Percentiles rank a stretch among this genome's conserved stretches.
Conservation (phyloP, 2,888 invertebrate species). For the Clistopyga incitator region DNA sequence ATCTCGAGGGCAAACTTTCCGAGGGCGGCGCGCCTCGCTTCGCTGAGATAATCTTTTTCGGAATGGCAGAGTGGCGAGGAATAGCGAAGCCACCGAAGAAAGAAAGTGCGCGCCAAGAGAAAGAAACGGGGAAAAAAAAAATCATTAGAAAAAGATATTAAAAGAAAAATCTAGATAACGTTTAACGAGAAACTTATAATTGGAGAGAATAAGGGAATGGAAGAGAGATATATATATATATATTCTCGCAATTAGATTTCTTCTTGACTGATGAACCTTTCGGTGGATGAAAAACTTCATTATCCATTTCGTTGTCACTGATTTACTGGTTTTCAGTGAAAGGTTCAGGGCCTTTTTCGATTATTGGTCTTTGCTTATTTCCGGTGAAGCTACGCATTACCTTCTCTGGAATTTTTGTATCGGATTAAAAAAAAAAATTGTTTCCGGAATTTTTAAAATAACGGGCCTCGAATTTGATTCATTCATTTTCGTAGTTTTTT, state of each 20-base stretch:
- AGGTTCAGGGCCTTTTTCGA: background rate
- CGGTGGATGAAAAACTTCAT: constrained; percentile 20
- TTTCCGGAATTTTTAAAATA: no score
- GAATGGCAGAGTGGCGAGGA: constrained; percentile 42
- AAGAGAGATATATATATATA: constrained; percentile 61
- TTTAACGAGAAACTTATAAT: constrained; percentile 66
- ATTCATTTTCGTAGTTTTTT: no score
- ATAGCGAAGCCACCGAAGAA: constrained; percentile 20
- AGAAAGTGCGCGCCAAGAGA: constrained; percentile 4
- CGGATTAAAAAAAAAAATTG: no score
- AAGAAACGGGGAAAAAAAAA: constrained; percentile 25
- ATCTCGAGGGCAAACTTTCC: constrained; percentile 60
- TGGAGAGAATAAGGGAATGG: constrained; percentile 50
- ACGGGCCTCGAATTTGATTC: no score
- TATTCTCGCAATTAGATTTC: constrained; percentile 61
- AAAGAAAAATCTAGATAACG: constrained; percentile 54
- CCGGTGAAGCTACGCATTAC: background rate
- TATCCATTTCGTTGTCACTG: constrained; percentile 28
- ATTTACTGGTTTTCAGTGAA: constrained; percentile 9
- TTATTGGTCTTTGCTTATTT: background rate
- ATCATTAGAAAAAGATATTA: constrained; percentile 2
- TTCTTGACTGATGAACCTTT: constrained; percentile 51
- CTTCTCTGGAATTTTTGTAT: background rate
- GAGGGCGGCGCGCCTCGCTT: constrained; percentile 16
- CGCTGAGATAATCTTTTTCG: constrained; percentile 64